Percentiles rank a stretch among this genome's conserved stretches.
Conservation (phyloP, 2,888 invertebrate species). For the Drosophila aldrichi region DNA sequence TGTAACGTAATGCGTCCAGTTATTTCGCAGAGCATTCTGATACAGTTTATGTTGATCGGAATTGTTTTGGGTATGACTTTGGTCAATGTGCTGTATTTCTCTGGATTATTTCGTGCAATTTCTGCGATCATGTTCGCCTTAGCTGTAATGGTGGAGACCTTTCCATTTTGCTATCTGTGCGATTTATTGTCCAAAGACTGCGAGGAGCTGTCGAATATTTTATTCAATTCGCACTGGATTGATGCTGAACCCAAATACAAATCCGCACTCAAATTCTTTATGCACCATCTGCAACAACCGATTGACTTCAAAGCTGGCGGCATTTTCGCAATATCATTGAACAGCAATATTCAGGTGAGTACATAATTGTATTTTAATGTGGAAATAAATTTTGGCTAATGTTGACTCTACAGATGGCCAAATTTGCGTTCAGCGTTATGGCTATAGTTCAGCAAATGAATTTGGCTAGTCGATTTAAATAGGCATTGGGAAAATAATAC, state of each 20-base stretch:
- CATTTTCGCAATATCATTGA: constrained; percentile 40
- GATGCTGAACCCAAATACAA: constrained; percentile 35
- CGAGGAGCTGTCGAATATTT: constrained; percentile 28
- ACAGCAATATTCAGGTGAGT: constrained; percentile 55
- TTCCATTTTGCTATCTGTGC: constrained; percentile 69
- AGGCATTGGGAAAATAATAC: background rate
- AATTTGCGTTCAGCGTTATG: constrained; percentile 74
- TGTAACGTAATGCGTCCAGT: constrained; percentile 23
- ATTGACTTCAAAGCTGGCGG: constrained; percentile 41
- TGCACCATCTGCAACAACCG: constrained; percentile 34
- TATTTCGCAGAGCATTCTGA: constrained; percentile 38
- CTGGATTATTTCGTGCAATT: constrained; percentile 36
- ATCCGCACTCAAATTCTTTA: constrained; percentile 29
- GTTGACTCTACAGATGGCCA: constrained; percentile 37
- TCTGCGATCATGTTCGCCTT: constrained; percentile 47
- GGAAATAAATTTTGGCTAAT: background rate
- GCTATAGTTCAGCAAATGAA: constrained; percentile 25
- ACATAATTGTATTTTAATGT: background rate
- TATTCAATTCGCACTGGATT: constrained; percentile 38
- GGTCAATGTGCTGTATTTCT: constrained; percentile 45
- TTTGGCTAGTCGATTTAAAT: constrained; percentile 41
- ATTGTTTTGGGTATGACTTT: constrained; percentile 40
- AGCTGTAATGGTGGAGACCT: constrained; percentile 45
- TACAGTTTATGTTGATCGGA: constrained; percentile 58
- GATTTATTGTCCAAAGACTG: constrained; percentile 50